phyloP scores from a whole-genome alignment of 2,797 vertebrate genomes.

The Eutrigla gurnardus region DNA sequence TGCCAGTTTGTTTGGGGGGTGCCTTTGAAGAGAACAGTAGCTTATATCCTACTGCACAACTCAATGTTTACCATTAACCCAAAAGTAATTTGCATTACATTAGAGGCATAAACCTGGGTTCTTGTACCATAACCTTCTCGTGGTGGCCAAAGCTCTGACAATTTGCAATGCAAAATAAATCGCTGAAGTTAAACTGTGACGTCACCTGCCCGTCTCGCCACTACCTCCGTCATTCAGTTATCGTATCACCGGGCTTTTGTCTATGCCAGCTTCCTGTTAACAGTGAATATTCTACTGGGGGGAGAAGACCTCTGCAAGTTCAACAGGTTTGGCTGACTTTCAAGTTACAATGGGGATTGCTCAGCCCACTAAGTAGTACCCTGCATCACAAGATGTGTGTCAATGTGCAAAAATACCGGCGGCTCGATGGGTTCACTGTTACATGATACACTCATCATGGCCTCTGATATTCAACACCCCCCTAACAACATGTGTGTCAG shows the following conservation, averaged over 20 bases:
- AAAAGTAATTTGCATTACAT: not conserved
- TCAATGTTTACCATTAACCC: no score
- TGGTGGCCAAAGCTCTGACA: not conserved
- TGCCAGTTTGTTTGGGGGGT: not conserved
- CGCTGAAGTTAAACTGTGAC: not conserved
- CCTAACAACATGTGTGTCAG: not conserved
- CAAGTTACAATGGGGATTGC: not conserved
- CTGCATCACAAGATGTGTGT: not conserved
- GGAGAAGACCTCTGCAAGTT: not conserved
- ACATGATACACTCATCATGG: not conserved
- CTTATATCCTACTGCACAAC: not conserved
- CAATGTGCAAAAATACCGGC: not conserved
- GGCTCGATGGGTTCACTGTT: not conserved
- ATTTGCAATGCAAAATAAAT: conserved; percentile 15
- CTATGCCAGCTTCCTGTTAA: not conserved
- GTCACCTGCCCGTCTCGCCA: not conserved
- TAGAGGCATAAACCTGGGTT: not conserved
- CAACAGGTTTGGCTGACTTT: conserved; percentile 10
- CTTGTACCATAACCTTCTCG: not conserved
- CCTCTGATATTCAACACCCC: not conserved
- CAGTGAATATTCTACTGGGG: not conserved
- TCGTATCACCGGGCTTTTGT: not conserved
- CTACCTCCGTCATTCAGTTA: not conserved
- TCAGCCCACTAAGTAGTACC: not conserved
- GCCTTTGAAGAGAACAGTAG: not conserved